These are phyloP conservation scores for Probaryconus sp. DNA, from an alignment of 1,140 invertebrate genomes.

Conservation along the genomic window DNA sequence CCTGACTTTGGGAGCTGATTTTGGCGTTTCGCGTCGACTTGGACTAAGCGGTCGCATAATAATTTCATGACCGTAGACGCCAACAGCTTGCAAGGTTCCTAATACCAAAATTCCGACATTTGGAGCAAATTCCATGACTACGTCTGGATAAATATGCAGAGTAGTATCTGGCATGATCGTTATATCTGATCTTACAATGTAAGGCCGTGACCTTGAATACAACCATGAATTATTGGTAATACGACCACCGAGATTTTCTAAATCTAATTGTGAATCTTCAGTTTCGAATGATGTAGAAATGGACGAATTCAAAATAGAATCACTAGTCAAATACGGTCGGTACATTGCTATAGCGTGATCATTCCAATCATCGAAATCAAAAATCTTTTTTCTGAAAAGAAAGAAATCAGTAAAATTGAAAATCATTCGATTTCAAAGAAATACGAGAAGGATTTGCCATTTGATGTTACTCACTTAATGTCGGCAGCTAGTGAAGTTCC, in stretches of 20 bases:
- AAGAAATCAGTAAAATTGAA: conserved; percentile 10
- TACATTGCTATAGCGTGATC: conserved; percentile 95
- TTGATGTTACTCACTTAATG: conserved; percentile 30
- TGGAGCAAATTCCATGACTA: conserved; percentile 95
- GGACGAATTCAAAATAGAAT: conserved; percentile 86
- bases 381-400: conserved; percentile 84
- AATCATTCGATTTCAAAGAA: too few relatives aligned
- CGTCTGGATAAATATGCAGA: conserved; percentile 92
- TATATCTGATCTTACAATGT: conserved; percentile 92
- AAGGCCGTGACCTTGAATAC: conserved; percentile 84
- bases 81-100: conserved; percentile 92
- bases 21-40: conserved; percentile 14
- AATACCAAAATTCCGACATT: conserved; percentile 98
- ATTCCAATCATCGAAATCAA: conserved; percentile 99
- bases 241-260: conserved; percentile 90
- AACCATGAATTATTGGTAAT: conserved; percentile 87
- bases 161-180: conserved; percentile 97
- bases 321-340: conserved; percentile 89
- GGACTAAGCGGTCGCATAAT: conserved; percentile 85
- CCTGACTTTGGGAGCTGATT: conserved; percentile 29
- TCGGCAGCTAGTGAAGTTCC: conserved; percentile 83
- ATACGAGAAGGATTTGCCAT: neutral
- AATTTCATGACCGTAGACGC: conserved; percentile 88
- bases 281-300: conserved; percentile 84
- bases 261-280: conserved; percentile 76